These are phyloP conservation scores for Drosophila cyrtoloma DNA, from an alignment of 2,888 invertebrate genomes.

Conservation along the genomic window DNA sequence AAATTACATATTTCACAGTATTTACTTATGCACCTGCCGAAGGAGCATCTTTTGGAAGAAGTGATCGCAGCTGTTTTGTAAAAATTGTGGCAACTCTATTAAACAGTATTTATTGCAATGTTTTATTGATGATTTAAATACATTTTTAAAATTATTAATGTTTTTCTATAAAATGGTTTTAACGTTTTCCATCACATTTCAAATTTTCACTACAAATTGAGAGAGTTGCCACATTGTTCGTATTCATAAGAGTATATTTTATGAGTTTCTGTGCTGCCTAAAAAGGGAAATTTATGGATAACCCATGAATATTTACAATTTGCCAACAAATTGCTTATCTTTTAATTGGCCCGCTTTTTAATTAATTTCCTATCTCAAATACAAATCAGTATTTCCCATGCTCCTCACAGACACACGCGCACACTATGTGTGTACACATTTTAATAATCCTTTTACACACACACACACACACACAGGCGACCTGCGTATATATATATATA, in stretches of 20 bases:
- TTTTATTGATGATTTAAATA: background rate
- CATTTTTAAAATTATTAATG: background rate
- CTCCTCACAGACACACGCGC: background rate
- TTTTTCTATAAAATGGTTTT: background rate
- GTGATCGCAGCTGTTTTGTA: slow-evolving; percentile 8
- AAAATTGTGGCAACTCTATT: background rate
- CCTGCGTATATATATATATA: slow-evolving; percentile 12
- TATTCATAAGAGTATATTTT: background rate
- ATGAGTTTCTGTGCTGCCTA: background rate
- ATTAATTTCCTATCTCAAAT: slow-evolving; percentile 7
- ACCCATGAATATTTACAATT: slow-evolving; percentile 2
- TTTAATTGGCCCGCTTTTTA: slow-evolving; percentile 11
- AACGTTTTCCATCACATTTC: background rate
- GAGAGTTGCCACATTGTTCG: slow-evolving; percentile 5
- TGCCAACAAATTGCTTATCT: slow-evolving; percentile 1
- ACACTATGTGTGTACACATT: slow-evolving; percentile 6
- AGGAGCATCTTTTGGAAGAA: background rate
- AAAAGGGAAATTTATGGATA: background rate
- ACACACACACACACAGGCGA: background rate
- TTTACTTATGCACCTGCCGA: background rate
- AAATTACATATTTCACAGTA: background rate
- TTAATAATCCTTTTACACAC: slow-evolving; percentile 14
- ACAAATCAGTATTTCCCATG: background rate
- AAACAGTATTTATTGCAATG: background rate
- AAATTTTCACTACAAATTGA: background rate